Evolutionary conservation across 2,113 vertebrate genomes (phyloP), one percentile per base, ranked within the genome.

Genomic region (Todiramphus saurophagus): DNA sequence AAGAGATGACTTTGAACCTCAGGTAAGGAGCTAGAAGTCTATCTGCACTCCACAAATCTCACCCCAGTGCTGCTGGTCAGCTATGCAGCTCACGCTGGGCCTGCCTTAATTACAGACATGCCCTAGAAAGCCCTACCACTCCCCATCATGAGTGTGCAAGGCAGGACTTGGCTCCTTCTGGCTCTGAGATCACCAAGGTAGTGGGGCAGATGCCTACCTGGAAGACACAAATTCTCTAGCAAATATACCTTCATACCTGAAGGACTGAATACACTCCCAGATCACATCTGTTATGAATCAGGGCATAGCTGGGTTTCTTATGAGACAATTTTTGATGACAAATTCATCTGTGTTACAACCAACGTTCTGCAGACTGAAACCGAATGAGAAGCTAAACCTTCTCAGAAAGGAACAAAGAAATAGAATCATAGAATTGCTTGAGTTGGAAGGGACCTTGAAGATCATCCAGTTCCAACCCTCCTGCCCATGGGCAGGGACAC

Each of bases 51-150:
- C 51, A 30, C 59, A 83, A 14, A 69, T 27, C 55, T 23, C 25
- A 51, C 3, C 21, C 16, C 13, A 4, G 19, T 5, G 58, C 31
- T 53, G 43, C 69, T 70, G 35, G 13, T 25, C 59, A 79, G 64
- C 44, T 31, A 4, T 0, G 30, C 35, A 33, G 2, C 31, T n/a
- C 56, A 5, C 20, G 28, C n/a, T 0, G 0, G 17, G 21, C 18
- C 19, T 50, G 5, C 11, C 20, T 56, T 44, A 5, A 5, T 5
- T 7, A 14, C 35, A 83, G n/a, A 67, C 1, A 0, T 18, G 35
- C 33, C 44, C 56, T 55, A 50, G 35, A 66, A 56, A 33, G 39
- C 30, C 25, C 31, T 35, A 1, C 41, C 1, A 6, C 18, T 9
- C 2, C 5, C 20, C 3, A 5, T 19, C 6, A 4, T 0, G 2